These are phyloP conservation scores for Proctacanthus coquilletti DNA, from an alignment of 1,140 invertebrate species.

Conservation along the genomic window DNA sequence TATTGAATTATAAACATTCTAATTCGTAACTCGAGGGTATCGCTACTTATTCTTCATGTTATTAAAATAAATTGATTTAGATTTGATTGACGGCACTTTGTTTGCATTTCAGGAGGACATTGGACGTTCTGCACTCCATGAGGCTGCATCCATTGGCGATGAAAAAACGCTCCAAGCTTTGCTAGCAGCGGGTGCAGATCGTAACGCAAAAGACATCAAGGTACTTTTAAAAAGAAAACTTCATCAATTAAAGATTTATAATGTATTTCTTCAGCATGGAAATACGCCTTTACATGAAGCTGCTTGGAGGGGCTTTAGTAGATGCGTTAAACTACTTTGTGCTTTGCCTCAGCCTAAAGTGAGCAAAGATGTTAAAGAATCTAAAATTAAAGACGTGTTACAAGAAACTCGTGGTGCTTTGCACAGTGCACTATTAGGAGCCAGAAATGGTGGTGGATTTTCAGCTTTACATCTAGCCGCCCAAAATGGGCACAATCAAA, in stretches of 20 bases:
- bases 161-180: constrained; percentile 18
- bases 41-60: too few species aligned
- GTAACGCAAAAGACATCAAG: constrained; percentile 3
- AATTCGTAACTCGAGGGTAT: too few species aligned
- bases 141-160: constrained; percentile 21
- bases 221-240: not conserved
- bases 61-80: too few species aligned
- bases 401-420: constrained; percentile 33
- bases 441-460: constrained; percentile 76
- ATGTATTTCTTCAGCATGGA: constrained; percentile 45
- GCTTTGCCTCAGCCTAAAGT: constrained; percentile 24
- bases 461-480: constrained; percentile 86
- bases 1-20: too few species aligned
- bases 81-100: not conserved
- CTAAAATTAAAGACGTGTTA: constrained; percentile 11
- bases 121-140: constrained; percentile 20
- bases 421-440: constrained; percentile 51
- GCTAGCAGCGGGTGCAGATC: constrained; percentile 15
- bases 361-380: constrained; percentile 3
- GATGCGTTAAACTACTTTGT: constrained; percentile 61
- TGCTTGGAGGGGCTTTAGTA: constrained; percentile 85
- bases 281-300: constrained; percentile 89
- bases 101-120: constrained; percentile 14
- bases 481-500: constrained; percentile 94
- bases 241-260: not conserved